Percentiles rank a stretch among this genome's conserved stretches.
Conservation (phyloP, 2,113 vertebrate species). For the Cranoglanis bouderius region DNA sequence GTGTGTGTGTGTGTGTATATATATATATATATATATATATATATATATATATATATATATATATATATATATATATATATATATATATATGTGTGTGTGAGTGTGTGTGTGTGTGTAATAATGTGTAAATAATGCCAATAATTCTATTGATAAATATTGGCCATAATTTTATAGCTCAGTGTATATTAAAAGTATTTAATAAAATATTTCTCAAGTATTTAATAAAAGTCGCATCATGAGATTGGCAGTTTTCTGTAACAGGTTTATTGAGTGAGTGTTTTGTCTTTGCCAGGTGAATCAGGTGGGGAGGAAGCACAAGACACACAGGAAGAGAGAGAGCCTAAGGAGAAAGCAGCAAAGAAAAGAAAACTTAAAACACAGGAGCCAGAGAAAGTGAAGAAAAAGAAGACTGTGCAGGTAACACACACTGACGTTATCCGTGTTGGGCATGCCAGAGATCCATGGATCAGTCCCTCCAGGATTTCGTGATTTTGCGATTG, state of each 20-base stretch:
- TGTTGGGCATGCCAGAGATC: background rate
- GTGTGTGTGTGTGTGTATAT: too few species aligned
- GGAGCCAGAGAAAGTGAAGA: constrained; percentile 60
- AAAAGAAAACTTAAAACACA: constrained; percentile 65
- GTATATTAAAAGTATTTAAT: too few species aligned
- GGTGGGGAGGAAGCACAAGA: constrained; percentile 46
- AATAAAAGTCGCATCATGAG: background rate
- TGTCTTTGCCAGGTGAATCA: constrained; percentile 57
- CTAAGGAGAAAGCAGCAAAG: constrained; percentile 55
- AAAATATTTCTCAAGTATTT: too few species aligned
- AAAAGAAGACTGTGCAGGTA: constrained; percentile 63
- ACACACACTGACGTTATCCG: background rate
- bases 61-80: too few species aligned
- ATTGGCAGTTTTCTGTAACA: background rate
- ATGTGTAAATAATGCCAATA: background rate
- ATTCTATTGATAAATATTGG: background rate
- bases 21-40: too few species aligned
- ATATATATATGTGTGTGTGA: too few species aligned
- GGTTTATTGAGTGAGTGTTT: background rate
- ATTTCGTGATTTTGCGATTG: too few species aligned
- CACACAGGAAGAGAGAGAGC: constrained; percentile 43
- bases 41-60: too few species aligned
- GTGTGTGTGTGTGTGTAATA: too few species aligned
- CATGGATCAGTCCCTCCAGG: too few species aligned
- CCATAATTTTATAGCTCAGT: too few species aligned